These are phyloP conservation scores for Tiliacea citrago DNA, from an alignment of 2,888 invertebrate species.

Conservation along the genomic window DNA sequence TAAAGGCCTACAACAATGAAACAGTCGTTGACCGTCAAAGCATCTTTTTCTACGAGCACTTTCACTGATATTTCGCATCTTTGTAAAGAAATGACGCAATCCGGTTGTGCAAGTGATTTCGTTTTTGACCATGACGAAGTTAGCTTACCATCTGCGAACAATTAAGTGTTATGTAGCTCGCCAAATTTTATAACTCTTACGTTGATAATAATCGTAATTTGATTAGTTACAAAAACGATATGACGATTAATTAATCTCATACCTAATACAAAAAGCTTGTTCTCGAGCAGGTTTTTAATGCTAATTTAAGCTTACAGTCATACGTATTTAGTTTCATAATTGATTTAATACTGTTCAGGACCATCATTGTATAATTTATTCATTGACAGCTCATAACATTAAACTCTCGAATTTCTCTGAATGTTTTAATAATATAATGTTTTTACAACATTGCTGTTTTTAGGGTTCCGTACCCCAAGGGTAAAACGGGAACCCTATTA, in stretches of 20 bases:
- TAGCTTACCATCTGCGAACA: constrained; percentile 39
- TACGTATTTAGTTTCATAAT: constrained; percentile 37
- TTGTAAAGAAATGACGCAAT: constrained; percentile 78
- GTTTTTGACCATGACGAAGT: constrained; percentile 68
- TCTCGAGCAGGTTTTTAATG: constrained; percentile 43
- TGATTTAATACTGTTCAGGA: constrained; percentile 31
- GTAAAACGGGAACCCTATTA: no score
- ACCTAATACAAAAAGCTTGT: constrained; percentile 28
- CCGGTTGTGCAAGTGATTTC: constrained; percentile 74
- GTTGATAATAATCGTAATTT: constrained; percentile 15
- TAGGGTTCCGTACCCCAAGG: no score
- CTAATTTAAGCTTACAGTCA: constrained; percentile 33
- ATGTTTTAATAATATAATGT: not conserved
- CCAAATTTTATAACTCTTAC: constrained; percentile 19
- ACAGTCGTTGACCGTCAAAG: constrained; percentile 75
- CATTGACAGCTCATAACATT: not conserved
- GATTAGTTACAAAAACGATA: constrained; percentile 22
- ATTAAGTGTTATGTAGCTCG: constrained; percentile 28
- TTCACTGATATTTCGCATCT: constrained; percentile 84
- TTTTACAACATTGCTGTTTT: not conserved
- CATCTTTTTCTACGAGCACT: constrained; percentile 76
- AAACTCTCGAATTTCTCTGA: constrained; percentile 27
- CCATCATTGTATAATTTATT: constrained; percentile 24
- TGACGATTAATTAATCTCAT: constrained; percentile 32
- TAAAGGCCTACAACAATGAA: constrained; percentile 29